These are phyloP conservation scores for Pristionchus fissidentatus DNA, from an alignment of 2,888 invertebrate species.

Conservation along the genomic window DNA sequence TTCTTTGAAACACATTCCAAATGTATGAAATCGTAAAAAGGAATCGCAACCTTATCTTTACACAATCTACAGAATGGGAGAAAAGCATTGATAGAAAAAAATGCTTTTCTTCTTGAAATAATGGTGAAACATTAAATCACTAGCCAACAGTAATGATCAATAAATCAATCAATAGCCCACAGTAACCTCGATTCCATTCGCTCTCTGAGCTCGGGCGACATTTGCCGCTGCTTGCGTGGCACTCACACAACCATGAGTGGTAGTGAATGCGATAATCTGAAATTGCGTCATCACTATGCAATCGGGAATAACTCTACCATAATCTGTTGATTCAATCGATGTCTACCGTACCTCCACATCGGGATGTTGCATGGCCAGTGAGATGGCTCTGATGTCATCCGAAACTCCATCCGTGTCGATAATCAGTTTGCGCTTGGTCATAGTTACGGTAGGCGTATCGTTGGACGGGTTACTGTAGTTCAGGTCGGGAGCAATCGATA, in stretches of 20 bases:
- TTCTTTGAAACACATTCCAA: too few species aligned
- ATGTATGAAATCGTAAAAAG: too few species aligned
- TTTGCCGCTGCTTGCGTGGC: constrained; percentile 70
- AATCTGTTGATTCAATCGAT: not conserved
- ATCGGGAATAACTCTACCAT: not conserved
- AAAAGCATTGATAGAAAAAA: not conserved
- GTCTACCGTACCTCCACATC: constrained; percentile 51
- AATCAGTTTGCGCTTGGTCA: constrained; percentile 23
- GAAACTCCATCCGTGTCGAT: constrained; percentile 63
- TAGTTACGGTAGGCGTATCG: too few species aligned
- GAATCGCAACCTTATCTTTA: too few species aligned
- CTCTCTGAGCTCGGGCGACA: constrained; percentile 66
- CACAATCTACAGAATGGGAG: not conserved
- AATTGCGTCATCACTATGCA: constrained; percentile 45
- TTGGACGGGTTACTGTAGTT: too few species aligned
- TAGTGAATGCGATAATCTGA: constrained; percentile 66
- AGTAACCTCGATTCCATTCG: constrained; percentile 52
- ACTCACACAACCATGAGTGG: constrained; percentile 63
- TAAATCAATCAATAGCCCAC: too few species aligned
- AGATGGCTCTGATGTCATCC: constrained; percentile 62
- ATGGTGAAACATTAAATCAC: too few species aligned
- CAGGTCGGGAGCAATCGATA: too few species aligned
- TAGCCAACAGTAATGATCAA: too few species aligned
- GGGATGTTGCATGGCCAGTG: constrained; percentile 59
- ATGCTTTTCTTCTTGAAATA: too few species aligned